Percentiles rank a stretch among this genome's conserved stretches.
Conservation (phyloP, 2,888 invertebrate genomes). For the Cantharis rufa region DNA sequence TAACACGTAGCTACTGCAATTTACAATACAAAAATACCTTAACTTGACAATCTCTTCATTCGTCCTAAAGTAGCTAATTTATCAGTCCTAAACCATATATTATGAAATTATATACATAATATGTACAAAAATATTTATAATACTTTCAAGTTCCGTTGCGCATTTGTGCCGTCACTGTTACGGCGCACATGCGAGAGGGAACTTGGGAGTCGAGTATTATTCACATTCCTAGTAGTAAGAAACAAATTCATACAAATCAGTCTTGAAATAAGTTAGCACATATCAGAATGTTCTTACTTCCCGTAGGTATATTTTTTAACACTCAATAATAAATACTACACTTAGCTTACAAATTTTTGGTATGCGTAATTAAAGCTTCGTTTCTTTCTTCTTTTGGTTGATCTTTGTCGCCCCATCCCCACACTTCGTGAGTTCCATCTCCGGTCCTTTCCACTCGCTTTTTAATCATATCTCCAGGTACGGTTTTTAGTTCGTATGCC, state of each 20-base stretch:
- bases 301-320: background rate
- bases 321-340: background rate
- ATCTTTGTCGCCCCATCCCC: conserved; percentile 82
- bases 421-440: conserved; percentile 73
- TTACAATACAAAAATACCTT: background rate
- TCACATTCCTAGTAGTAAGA: background rate
- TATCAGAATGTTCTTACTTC: background rate
- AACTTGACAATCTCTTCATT: background rate
- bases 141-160: background rate
- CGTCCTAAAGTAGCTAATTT: background rate
- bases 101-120: background rate
- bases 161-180: background rate
- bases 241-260: background rate
- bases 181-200: background rate
- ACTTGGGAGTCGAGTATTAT: background rate
- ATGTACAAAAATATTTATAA: background rate
- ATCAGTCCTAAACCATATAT: background rate
- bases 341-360: conserved; percentile 31
- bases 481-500: conserved; percentile 86
- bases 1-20: background rate
- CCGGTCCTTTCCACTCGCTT: conserved; percentile 74
- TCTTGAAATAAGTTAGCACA: background rate
- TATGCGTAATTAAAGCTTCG: conserved; percentile 47
- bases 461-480: conserved; percentile 69
- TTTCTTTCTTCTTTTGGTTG: conserved; percentile 55